Evolutionary conservation across 2,797 vertebrate genomes (phyloP), one percentile per base, ranked within the genome.

Genomic region (Bradypodion pumilum): DNA sequence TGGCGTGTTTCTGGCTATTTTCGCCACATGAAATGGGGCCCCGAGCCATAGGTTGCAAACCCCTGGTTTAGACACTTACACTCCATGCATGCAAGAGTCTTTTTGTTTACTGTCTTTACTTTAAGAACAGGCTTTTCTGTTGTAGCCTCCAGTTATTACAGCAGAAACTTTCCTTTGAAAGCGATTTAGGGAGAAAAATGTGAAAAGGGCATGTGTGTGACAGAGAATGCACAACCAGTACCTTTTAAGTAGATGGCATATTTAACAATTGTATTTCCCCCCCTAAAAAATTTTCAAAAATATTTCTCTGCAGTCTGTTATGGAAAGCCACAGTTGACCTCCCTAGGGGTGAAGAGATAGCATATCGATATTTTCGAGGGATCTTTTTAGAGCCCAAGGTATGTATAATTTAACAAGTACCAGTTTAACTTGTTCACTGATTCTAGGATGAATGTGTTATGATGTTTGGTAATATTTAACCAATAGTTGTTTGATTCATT

Each of bases 281-380:
- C 56, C 52, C 52, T 56, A 56, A 56, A 56, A 56, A 46, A 10
- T 63, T 81, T 79, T 23, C 8, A 21, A 4, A 83, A 88, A 69
- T 46, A 29, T 65, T 63, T 29, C 60, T 25, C 74, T 5, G 7
- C 93, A 99, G 98, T 72, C 81, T 91, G 2, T 88, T 94, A 5
- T 99, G 98, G 98, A 98, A 95, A 85, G 87, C 93, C 85, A 94
- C 95, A 0, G 37, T 98, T 90, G 78, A 87, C 69, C 95, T 99
- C 73, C 95, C 94, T 3, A 95, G 87, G 93, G 97, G 97, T 87
- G 86, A 89, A 69, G 94, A 95, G 77, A 84, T 96, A 93, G 86
- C 90, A 4, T 99, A 99, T 92, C 97, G 98, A 42, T 99, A 99
- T 92, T 98, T 99, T 90, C 98, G 96, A 95, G 98, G 98, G 75